These are phyloP conservation scores for Machimus atricapillus DNA, from an alignment of 2,888 invertebrate species.

Conservation along the genomic window DNA sequence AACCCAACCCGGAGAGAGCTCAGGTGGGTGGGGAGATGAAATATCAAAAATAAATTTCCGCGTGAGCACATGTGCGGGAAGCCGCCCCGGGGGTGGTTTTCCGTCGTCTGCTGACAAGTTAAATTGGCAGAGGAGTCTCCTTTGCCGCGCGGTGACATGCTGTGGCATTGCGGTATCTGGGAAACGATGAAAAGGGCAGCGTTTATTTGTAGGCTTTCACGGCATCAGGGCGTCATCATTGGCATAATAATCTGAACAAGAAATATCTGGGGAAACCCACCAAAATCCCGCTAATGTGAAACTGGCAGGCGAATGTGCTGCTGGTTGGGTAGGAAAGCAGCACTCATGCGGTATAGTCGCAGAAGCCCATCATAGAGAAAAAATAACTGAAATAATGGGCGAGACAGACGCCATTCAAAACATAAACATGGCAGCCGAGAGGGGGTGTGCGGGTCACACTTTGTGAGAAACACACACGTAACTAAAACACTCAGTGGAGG, in stretches of 20 bases:
- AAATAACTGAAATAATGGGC: slow-evolving; percentile 29
- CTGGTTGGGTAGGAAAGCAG: background rate
- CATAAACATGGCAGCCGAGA: slow-evolving; percentile 39
- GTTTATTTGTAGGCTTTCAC: background rate
- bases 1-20: background rate
- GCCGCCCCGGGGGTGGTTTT: background rate
- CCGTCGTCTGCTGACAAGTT: slow-evolving; percentile 6
- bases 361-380: slow-evolving; percentile 1
- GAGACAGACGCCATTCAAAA: slow-evolving; percentile 45
- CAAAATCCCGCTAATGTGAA: background rate
- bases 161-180: background rate
- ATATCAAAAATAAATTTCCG: slow-evolving; percentile 7
- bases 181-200: slow-evolving; percentile 10
- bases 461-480: background rate
- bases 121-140: background rate
- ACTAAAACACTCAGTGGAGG: background rate
- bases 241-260: slow-evolving; percentile 30
- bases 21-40: too few species aligned
- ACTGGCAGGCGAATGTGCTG: background rate
- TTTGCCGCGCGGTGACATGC: background rate
- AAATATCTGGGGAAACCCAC: background rate
- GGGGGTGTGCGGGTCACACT: background rate
- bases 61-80: background rate
- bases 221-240: slow-evolving; percentile 33
- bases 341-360: background rate